Percentiles rank a stretch among this genome's conserved stretches.
These are phyloP conservation scores for Semicossyphus pulcher DNA, from an alignment of 2,113 vertebrate genomes.

Conservation along the genomic window DNA sequence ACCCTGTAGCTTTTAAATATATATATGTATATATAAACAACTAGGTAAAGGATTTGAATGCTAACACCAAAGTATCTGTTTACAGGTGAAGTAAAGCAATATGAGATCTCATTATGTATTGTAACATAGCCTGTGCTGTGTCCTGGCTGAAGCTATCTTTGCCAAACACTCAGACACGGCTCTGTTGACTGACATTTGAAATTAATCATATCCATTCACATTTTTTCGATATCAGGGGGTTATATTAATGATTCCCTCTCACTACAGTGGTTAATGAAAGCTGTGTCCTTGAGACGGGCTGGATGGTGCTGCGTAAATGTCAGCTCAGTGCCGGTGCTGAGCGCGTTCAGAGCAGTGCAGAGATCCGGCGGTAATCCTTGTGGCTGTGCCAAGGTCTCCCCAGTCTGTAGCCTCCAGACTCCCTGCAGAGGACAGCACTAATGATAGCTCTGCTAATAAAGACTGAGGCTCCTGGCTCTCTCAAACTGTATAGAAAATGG, in stretches of 20 bases:
- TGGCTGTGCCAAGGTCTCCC: constrained; percentile 67
- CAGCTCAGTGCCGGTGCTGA: constrained; percentile 48
- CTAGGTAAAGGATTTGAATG: too few relatives aligned
- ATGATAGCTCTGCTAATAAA: constrained; percentile 74
- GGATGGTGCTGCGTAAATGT: constrained; percentile 71
- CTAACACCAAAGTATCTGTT: neutral
- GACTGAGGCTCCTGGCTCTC: constrained; percentile 57
- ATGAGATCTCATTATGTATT: neutral
- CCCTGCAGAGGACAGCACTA: constrained; percentile 67
- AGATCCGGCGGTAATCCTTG: constrained; percentile 68
- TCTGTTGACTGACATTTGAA: constrained; percentile 72
- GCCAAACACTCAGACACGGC: constrained; percentile 32
- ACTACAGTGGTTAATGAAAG: constrained; percentile 72
- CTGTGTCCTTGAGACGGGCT: constrained; percentile 71
- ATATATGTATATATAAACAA: neutral
- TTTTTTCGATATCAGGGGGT: constrained; percentile 52
- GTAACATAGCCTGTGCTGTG: neutral
- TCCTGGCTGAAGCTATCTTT: constrained; percentile 22
- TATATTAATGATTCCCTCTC: constrained; percentile 69
- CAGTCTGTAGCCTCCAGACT: constrained; percentile 62
- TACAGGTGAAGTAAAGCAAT: neutral
- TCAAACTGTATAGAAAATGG: constrained; percentile 62
- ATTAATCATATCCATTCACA: constrained; percentile 63
- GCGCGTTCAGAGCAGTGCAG: constrained; percentile 23
- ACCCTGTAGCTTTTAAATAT: neutral